Evolutionary conservation across 2,888 invertebrate species (phyloP).

Genomic region (Adelphocoris suturalis): DNA sequence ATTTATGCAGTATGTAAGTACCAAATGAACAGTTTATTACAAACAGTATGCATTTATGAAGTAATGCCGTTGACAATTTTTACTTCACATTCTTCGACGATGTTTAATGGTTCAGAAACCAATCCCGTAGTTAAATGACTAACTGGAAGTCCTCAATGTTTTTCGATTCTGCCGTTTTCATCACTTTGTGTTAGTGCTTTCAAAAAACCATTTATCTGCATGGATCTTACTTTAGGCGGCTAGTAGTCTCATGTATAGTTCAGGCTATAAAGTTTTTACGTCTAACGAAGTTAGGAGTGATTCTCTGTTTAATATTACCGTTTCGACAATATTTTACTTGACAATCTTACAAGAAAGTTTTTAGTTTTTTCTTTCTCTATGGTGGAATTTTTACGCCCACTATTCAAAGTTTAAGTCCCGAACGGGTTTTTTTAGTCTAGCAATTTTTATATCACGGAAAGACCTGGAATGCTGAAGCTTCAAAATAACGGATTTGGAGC

Average conservation of each 20-base stretch:
- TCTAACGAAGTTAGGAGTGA: not conserved
- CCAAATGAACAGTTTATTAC: no score
- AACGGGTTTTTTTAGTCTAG: not conserved
- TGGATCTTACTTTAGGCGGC: no score
- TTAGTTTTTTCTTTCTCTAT: not conserved
- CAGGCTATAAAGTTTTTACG: not conserved
- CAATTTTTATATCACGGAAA: no score
- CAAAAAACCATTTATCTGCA: no score
- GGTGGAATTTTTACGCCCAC: conserved; percentile 5
- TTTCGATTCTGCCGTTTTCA: not conserved
- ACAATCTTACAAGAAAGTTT: not conserved
- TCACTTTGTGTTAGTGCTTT: not conserved
- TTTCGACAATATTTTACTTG: conserved; percentile 14
- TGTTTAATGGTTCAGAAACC: not conserved
- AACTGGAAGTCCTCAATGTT: not conserved
- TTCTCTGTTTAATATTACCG: conserved; percentile 31
- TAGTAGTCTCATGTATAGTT: not conserved
- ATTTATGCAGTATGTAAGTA: no score
- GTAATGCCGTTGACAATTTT: no score
- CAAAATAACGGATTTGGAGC: no score
- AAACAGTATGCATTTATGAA: no score
- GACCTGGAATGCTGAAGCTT: no score
- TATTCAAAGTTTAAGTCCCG: not conserved
- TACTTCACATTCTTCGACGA: no score
- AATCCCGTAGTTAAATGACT: not conserved